phyloP scores from a whole-genome alignment of 2,113 vertebrate species.

The rabbit (Oryctolagus cuniculus) region mOryCun1.1 NC_091433.1:167305001-167305500 shows the following conservation, averaged over 20 bases:
- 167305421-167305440: neutral
- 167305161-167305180: neutral
- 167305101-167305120: neutral
- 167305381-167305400: neutral
- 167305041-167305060: neutral
- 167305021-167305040: slow-evolving; percentile 4
- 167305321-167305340: neutral
- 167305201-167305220: neutral
- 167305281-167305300: neutral
- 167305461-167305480: neutral
- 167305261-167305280: neutral
- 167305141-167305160: neutral
- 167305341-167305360: neutral
- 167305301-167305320: neutral
- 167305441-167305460: neutral
- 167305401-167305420: neutral
- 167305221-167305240: too few species aligned
- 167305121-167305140: neutral
- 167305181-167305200: neutral
- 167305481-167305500: neutral
- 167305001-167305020: neutral
- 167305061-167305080: slow-evolving; percentile 45
- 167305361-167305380: neutral
- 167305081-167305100: neutral
- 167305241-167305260: neutral